phyloP scores from a whole-genome alignment of 2,797 vertebrate genomes.

The Spizella passerina region DNA sequence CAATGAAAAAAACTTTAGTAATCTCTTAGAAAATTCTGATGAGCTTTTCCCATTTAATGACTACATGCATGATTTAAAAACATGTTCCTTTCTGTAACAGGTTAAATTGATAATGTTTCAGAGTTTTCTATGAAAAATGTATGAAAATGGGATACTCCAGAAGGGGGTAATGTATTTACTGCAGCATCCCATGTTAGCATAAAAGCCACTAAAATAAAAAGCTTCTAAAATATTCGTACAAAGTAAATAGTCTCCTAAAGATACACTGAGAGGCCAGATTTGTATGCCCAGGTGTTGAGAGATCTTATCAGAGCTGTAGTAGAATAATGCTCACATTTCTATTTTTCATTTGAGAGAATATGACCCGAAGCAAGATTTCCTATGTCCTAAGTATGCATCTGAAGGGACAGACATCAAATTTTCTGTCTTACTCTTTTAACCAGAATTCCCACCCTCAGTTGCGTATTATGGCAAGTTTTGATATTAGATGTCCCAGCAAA shows the following conservation, averaged over 20 bases:
- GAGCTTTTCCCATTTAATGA: background rate
- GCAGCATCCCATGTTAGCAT: slow-evolving; percentile 11
- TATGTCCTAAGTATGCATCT: background rate
- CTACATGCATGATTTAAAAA: slow-evolving; percentile 16
- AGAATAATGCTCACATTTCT: background rate
- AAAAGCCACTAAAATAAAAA: background rate
- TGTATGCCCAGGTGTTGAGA: background rate
- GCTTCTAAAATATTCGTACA: background rate
- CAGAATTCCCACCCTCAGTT: background rate
- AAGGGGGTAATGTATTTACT: slow-evolving; percentile 50
- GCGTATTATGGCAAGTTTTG: background rate
- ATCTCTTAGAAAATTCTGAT: background rate
- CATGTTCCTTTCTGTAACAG: slow-evolving; percentile 43
- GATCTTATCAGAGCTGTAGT: background rate
- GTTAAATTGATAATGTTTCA: slow-evolving; percentile 50
- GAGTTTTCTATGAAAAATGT: slow-evolving; percentile 53
- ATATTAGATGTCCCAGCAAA: background rate
- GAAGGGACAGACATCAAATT: background rate
- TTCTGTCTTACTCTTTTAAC: background rate
- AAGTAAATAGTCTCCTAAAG: background rate
- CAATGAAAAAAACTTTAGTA: background rate
- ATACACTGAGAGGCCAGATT: background rate
- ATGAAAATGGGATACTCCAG: slow-evolving; percentile 50
- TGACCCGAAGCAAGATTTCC: background rate
- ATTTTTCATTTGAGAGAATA: background rate